Conservation (phyloP, 2,888 invertebrate species). For the Eilema caniola region DNA sequence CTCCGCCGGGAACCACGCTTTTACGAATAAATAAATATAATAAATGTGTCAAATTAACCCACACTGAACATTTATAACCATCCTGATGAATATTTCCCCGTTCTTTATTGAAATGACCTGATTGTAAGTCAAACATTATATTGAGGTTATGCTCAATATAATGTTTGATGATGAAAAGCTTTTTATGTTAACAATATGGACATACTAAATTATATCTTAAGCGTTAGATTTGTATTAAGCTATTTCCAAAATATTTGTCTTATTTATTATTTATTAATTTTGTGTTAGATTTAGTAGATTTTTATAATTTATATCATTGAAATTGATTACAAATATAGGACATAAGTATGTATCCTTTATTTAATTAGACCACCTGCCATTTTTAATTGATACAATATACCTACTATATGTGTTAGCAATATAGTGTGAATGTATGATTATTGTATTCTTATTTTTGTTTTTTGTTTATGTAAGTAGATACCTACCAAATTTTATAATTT, state of each 20-base stretch:
- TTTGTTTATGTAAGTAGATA: neutral
- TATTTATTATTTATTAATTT: neutral
- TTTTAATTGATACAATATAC: neutral
- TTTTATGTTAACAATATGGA: neutral
- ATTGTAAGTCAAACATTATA: too few relatives aligned
- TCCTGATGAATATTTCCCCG: neutral
- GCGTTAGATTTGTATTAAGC: neutral
- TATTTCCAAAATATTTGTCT: neutral
- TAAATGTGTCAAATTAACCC: too few relatives aligned
- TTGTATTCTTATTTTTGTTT: neutral
- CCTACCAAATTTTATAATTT: slow-evolving; percentile 7
- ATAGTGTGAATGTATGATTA: neutral
- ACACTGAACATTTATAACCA: neutral
- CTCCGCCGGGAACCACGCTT: too few relatives aligned
- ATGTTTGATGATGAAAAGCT: neutral
- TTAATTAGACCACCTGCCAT: too few relatives aligned
- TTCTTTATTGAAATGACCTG: neutral
- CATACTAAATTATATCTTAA: neutral
- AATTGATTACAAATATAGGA: too few relatives aligned
- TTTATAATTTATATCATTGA: neutral
- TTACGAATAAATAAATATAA: too few relatives aligned
- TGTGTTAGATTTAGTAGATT: neutral
- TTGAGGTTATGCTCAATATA: too few relatives aligned
- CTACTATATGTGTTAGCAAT: neutral
- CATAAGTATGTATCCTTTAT: too few relatives aligned